These are phyloP conservation scores for Psittacula derbiana DNA, from an alignment of 2,797 vertebrate genomes.

Conservation along the genomic window DNA sequence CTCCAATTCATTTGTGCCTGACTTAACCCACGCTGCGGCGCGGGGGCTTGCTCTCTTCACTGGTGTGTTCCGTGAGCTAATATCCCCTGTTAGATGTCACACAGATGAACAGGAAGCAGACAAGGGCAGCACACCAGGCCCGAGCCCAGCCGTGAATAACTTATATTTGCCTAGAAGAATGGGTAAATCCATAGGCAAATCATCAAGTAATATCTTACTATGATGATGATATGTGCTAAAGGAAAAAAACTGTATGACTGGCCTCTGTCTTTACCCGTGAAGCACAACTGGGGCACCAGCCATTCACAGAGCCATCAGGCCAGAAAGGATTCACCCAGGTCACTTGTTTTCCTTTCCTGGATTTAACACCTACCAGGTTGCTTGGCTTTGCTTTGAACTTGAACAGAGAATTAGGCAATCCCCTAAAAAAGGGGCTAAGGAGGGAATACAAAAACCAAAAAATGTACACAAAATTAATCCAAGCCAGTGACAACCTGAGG, in stretches of 20 bases:
- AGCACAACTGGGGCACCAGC: neutral
- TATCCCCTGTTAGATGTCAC: neutral
- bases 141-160: neutral
- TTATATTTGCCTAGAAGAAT: neutral
- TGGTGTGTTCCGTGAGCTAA: neutral
- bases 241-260: neutral
- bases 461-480: slow-evolving; percentile 9
- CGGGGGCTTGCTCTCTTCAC: neutral
- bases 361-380: neutral
- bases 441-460: neutral
- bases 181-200: neutral
- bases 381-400: neutral
- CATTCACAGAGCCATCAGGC: neutral
- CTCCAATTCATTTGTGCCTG: neutral
- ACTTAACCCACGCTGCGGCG: neutral
- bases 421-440: neutral
- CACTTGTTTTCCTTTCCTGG: neutral
- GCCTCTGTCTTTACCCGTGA: neutral
- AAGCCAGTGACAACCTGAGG: slow-evolving; percentile 38
- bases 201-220: neutral
- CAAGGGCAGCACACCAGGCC: neutral
- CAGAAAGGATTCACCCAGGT: neutral
- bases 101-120: neutral
- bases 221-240: neutral
- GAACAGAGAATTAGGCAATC: neutral